Evolutionary conservation across 2,113 vertebrate genomes (phyloP).

Genomic region (Synodontis membranacea): DNA sequence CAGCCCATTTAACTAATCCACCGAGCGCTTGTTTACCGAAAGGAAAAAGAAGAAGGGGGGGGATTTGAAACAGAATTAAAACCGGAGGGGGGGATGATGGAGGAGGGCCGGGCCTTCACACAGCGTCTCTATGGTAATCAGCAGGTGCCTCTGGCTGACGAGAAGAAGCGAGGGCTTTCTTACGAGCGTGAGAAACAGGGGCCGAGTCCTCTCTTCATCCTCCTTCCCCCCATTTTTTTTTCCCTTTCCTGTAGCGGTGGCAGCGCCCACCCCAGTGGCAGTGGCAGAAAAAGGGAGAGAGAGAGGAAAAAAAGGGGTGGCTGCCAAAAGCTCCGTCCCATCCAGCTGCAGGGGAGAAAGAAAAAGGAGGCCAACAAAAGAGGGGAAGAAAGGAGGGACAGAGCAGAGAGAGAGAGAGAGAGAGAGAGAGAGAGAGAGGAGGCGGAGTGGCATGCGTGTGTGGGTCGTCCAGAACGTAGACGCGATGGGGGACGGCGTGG

Average conservation of each 20-base stretch:
- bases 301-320: slow-evolving; percentile 59
- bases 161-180: slow-evolving; percentile 83
- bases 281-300: slow-evolving; percentile 55
- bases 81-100: slow-evolving; percentile 49
- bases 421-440: slow-evolving; percentile 29
- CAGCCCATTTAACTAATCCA: slow-evolving; percentile 79
- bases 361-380: slow-evolving; percentile 59
- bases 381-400: slow-evolving; percentile 49
- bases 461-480: not conserved
- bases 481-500: slow-evolving; percentile 42
- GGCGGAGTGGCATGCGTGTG: slow-evolving; percentile 14
- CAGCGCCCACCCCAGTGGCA: slow-evolving; percentile 65
- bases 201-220: slow-evolving; percentile 63
- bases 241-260: slow-evolving; percentile 60
- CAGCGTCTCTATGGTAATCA: slow-evolving; percentile 89
- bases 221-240: slow-evolving; percentile 45
- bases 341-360: slow-evolving; percentile 73
- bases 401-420: slow-evolving; percentile 24
- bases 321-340: slow-evolving; percentile 69
- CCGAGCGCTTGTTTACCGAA: slow-evolving; percentile 74
- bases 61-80: slow-evolving; percentile 66
- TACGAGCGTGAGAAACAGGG: slow-evolving; percentile 85
- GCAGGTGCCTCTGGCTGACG: slow-evolving; percentile 84
- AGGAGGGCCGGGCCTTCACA: slow-evolving; percentile 72
- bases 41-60: slow-evolving; percentile 48